Evolutionary conservation across 2,113 vertebrate genomes (phyloP).

Genomic region (Vombatus ursinus): DNA sequence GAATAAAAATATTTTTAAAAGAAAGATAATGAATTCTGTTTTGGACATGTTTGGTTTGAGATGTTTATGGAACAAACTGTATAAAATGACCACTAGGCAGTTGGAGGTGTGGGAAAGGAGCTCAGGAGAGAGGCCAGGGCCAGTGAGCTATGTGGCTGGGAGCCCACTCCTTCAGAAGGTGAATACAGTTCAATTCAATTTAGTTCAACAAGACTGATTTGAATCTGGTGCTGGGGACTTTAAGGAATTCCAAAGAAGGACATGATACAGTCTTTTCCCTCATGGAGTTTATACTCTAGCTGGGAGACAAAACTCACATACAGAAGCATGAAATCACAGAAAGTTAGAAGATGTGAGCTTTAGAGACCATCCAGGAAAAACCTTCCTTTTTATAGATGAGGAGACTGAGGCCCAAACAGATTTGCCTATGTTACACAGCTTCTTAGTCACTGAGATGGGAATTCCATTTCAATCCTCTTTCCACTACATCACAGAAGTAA

Average conservation of each 20-base stretch:
- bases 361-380: neutral
- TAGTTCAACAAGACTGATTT: neutral
- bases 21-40: conserved; percentile 33
- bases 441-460: neutral
- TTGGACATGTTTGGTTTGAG: conserved; percentile 15
- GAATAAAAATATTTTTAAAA: neutral
- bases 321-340: neutral
- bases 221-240: neutral
- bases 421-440: neutral
- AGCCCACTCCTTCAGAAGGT: neutral
- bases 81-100: neutral
- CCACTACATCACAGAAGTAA: neutral
- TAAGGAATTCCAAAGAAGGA: neutral
- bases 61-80: neutral
- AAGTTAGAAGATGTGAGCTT: neutral
- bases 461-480: neutral
- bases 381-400: neutral
- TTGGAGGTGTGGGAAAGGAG: neutral
- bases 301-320: neutral
- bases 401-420: neutral
- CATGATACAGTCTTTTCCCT: neutral
- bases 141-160: neutral
- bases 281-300: neutral
- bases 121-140: conserved; percentile 4
- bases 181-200: neutral